phyloP scores from a whole-genome alignment of 2,113 vertebrate species.

The Paramormyrops kingsleyae region DNA sequence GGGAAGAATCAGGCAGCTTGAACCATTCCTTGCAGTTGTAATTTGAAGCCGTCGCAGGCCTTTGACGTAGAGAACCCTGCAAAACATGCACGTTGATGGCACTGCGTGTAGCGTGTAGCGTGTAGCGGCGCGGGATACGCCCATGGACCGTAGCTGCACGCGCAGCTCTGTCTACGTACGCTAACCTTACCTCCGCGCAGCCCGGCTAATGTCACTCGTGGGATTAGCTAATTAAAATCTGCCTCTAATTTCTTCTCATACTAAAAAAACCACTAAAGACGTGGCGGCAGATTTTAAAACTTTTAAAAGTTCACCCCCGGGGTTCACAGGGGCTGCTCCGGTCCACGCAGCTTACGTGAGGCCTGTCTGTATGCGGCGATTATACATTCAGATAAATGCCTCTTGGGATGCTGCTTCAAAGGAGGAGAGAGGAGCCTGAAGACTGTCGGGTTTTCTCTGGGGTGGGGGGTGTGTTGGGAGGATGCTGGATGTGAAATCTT shows the following conservation, averaged over 20 bases:
- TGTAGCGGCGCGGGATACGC: not conserved
- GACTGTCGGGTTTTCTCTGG: not conserved
- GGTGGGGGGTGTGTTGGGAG: not conserved
- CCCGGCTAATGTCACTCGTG: not conserved
- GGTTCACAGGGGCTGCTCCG: not conserved
- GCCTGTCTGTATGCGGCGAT: not conserved
- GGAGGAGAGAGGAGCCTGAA: not conserved
- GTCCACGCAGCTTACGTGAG: not conserved
- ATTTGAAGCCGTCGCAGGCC: not conserved
- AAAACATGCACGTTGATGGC: not conserved
- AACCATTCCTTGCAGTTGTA: not conserved
- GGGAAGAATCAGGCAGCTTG: not conserved
- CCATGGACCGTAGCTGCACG: not conserved
- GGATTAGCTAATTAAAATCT: not conserved
- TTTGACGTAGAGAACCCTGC: not conserved
- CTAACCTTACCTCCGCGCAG: not conserved
- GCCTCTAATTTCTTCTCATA: not conserved
- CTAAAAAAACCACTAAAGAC: not conserved
- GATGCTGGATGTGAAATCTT: not conserved
- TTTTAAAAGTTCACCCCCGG: not conserved
- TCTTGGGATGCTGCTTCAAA: not conserved
- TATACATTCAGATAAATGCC: not conserved
- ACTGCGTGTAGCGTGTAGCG: not conserved
- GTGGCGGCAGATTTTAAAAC: not conserved
- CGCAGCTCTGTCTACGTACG: not conserved